These are phyloP conservation scores for Aspiorhynchus laticeps DNA, from an alignment of 2,113 vertebrate species.

Conservation along the genomic window DNA sequence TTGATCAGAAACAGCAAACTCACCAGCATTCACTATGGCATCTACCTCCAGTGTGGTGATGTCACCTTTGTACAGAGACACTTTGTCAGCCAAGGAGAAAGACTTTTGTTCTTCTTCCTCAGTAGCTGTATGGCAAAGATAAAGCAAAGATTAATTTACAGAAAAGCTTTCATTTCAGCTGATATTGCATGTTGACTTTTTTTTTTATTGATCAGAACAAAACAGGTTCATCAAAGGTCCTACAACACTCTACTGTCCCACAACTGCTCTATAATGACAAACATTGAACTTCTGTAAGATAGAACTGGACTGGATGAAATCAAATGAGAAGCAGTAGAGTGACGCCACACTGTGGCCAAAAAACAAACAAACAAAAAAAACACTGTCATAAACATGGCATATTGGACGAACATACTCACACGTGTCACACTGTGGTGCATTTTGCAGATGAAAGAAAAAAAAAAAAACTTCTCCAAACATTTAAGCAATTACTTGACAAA, in stretches of 20 bases:
- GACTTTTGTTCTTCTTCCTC: slow-evolving; percentile 72
- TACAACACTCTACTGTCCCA: neutral
- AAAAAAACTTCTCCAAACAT: neutral
- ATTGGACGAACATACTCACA: neutral
- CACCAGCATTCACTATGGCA: slow-evolving; percentile 98
- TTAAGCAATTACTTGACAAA: too few species aligned
- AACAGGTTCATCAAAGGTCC: neutral
- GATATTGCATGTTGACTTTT: neutral
- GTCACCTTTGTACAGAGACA: slow-evolving; percentile 96
- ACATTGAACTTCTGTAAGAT: neutral
- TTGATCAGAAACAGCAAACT: slow-evolving; percentile 58
- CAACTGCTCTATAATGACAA: neutral
- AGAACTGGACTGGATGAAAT: neutral
- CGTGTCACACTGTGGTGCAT: neutral
- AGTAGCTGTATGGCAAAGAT: slow-evolving; percentile 68
- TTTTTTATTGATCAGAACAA: neutral
- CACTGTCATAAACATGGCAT: neutral
- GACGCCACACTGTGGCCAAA: neutral
- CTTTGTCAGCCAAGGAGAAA: slow-evolving; percentile 81
- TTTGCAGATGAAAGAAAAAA: neutral
- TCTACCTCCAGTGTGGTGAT: slow-evolving; percentile 95
- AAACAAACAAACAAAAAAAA: neutral
- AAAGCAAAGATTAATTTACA: slow-evolving; percentile 6
- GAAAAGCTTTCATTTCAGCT: neutral
- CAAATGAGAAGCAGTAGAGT: neutral